Evolutionary conservation across 2,113 vertebrate species (phyloP), one percentile per base, ranked within the genome.

Genomic region (Salvator merianae): DNA sequence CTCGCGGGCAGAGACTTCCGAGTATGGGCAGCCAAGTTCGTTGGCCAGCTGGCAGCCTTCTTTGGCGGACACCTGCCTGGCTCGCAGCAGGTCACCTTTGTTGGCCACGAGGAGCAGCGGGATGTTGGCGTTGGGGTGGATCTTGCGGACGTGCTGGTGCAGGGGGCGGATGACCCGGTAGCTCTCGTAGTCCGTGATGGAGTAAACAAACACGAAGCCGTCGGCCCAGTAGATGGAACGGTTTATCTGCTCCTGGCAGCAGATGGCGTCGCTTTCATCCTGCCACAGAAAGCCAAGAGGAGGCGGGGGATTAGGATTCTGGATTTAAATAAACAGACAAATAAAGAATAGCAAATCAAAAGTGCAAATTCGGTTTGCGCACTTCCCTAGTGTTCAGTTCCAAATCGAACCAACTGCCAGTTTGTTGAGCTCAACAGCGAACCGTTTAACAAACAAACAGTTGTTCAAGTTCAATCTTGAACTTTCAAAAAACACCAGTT

Each of bases 171-270:
- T 95, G 85, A 96, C 94, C 3, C 95, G 93, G 93, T 97, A 99
- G 94, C 98, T 99, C 89, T 93, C 95, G 7, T 96, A 94, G 94
- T 98, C 98, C 3, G 98, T 98, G 94, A 99, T 98, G 95, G 98
- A 98, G 76, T 97, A 99, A 0, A 97, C 98, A 30, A 98, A 94
- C 2, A 99, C 97, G 50, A 98, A 99, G 10, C 98, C 98, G 22
- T 99, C 98, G 0, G 98, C 98, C 98, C 98, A 99, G 95, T 98
- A 98, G 94, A 99, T 98, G 0, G 97, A 98, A 75, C 97, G 97
- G 94, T 98, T 97, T 85, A 98, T 97, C 94, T 97, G 97, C 92
- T 98, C 97, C 90, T 97, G 97, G 92, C 97, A 98, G 92, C 96
- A 96, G 66, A 97, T 95, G 43, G 91, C 95, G 30, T 97, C 97